Conservation (phyloP, 2,113 vertebrate species). For the Apteryx mantelli region DNA sequence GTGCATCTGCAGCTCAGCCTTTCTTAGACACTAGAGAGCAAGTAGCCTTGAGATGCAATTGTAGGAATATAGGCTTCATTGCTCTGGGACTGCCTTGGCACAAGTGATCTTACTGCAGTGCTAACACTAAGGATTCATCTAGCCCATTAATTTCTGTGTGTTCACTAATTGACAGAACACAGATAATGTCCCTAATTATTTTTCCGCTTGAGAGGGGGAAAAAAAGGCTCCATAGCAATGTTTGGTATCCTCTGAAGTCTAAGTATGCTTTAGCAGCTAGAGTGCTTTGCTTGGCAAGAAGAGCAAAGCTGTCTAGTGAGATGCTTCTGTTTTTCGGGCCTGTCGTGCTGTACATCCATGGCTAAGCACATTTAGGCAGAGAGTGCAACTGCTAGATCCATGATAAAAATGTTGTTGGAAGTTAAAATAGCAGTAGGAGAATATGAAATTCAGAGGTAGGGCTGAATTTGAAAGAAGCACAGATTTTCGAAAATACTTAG, state of each 20-base stretch:
- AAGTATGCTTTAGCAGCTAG: not conserved
- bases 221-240: not conserved
- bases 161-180: not conserved
- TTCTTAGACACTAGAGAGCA: conserved; percentile 18
- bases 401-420: not conserved
- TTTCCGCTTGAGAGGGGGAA: not conserved
- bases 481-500: not conserved
- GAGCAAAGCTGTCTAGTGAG: not conserved
- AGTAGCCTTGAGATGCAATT: conserved; percentile 24
- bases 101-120: not conserved
- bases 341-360: no score
- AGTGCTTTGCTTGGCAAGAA: not conserved
- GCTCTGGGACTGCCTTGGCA: conserved; percentile 43
- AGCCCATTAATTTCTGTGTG: conserved; percentile 43
- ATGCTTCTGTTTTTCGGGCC: not conserved
- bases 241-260: not conserved
- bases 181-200: not conserved
- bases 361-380: not conserved
- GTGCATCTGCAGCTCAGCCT: conserved; percentile 14
- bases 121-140: not conserved
- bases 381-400: not conserved
- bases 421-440: not conserved
- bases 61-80: conserved; percentile 17
- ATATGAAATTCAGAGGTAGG: not conserved
- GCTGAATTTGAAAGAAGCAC: not conserved